phyloP scores from a whole-genome alignment of 2,113 vertebrate genomes.

The Ivindomyrus marchei region DNA sequence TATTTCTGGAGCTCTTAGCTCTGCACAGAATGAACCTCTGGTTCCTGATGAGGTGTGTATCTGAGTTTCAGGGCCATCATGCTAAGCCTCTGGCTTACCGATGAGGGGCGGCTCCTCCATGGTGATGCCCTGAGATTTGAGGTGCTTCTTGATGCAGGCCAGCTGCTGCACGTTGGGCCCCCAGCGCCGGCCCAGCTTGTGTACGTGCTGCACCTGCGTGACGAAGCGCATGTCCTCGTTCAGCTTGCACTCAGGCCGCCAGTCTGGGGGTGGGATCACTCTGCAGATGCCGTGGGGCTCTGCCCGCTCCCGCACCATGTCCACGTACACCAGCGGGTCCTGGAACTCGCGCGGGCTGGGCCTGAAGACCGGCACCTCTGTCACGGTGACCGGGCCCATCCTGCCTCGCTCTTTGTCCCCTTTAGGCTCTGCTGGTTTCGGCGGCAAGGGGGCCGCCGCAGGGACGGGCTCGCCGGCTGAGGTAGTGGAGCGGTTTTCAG shows the following conservation, averaged over 20 bases:
- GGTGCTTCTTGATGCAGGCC: constrained; percentile 87
- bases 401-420: constrained; percentile 54
- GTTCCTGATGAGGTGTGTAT: background rate
- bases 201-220: constrained; percentile 82
- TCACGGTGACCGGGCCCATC: constrained; percentile 62
- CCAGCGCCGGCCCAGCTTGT: constrained; percentile 84
- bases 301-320: constrained; percentile 72
- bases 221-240: constrained; percentile 87
- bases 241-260: constrained; percentile 85
- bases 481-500: constrained; percentile 80
- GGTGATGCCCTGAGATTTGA: constrained; percentile 85
- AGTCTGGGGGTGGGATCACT: constrained; percentile 77
- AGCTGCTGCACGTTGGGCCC: constrained; percentile 83
- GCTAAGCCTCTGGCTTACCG: constrained; percentile 55
- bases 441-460: constrained; percentile 31
- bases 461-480: constrained; percentile 67
- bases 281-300: constrained; percentile 78
- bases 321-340: constrained; percentile 77
- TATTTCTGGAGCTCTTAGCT: background rate
- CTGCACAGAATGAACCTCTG: background rate
- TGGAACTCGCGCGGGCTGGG: constrained; percentile 78
- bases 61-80: background rate
- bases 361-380: constrained; percentile 75
- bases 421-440: constrained; percentile 66
- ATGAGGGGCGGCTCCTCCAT: constrained; percentile 87